phyloP scores from a whole-genome alignment of 1,140 invertebrate genomes.

The Zaprionus tsacasi region DNA sequence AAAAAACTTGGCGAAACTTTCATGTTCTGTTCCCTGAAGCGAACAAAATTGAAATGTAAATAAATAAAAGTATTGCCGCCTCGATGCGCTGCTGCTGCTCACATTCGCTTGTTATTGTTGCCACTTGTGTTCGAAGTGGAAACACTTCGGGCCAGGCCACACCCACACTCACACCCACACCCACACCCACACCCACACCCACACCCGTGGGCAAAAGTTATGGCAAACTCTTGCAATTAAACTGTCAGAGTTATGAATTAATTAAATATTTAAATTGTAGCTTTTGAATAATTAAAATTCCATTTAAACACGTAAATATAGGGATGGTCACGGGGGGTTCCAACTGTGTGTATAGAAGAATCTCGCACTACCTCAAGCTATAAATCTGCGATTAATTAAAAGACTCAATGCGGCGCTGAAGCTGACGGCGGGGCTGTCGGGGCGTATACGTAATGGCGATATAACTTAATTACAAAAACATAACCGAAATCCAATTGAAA shows the following conservation, averaged over 20 bases:
- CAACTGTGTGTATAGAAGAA: constrained; percentile 11
- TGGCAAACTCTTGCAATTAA: constrained; percentile 77
- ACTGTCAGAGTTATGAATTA: constrained; percentile 81
- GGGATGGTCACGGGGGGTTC: not conserved
- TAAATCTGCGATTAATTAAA: constrained; percentile 82
- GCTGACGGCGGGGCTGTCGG: constrained; percentile 6
- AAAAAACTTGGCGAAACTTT: not conserved
- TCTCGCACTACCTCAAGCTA: constrained; percentile 58
- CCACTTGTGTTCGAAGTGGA: constrained; percentile 2
- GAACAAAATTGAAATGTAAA: constrained; percentile 46
- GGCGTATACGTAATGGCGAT: constrained; percentile 72
- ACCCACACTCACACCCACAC: not conserved
- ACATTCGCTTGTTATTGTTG: not conserved
- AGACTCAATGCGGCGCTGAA: constrained; percentile 11
- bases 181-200: constrained; percentile 8
- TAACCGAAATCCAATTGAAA: constrained; percentile 73
- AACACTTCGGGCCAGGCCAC: constrained; percentile 13
- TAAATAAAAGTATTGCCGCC: constrained; percentile 46
- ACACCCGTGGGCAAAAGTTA: constrained; percentile 55
- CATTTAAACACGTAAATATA: constrained; percentile 65
- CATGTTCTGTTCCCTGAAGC: constrained; percentile 8
- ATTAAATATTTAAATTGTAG: constrained; percentile 82
- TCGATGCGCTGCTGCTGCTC: not conserved
- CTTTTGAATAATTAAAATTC: constrained; percentile 82
- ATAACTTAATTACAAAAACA: constrained; percentile 81